Conservation (phyloP, 53 echinoderm and acorn worm species). For the Crossaster papposus region DNA sequence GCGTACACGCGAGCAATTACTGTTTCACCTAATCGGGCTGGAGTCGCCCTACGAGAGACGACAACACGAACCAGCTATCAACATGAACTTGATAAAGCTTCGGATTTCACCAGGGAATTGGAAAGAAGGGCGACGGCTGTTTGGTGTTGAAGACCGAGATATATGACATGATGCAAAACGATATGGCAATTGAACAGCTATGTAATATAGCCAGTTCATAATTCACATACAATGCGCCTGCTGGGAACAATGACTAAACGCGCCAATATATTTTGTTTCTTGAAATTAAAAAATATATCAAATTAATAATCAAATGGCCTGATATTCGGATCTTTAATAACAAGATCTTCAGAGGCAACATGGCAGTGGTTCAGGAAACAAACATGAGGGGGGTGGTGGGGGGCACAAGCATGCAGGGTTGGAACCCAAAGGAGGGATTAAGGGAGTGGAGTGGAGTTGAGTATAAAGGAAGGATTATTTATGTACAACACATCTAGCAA, state of each 20-base stretch:
- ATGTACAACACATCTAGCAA: too few species aligned
- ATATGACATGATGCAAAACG: not conserved
- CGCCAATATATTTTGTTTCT: not conserved
- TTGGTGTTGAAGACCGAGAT: constrained; percentile 28
- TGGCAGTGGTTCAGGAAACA: too few species aligned
- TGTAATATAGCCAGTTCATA: not conserved
- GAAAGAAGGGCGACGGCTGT: constrained; percentile 15
- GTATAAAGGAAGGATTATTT: too few species aligned
- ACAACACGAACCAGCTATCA: constrained; percentile 59
- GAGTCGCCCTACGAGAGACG: constrained; percentile 9
- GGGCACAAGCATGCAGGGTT: too few species aligned
- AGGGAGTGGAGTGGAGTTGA: too few species aligned
- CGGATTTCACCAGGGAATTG: not conserved
- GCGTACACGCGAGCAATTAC: constrained; percentile 41
- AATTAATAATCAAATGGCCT: too few species aligned
- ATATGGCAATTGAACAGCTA: not conserved
- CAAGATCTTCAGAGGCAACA: too few species aligned
- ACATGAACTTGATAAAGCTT: constrained; percentile 49
- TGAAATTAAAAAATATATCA: not conserved
- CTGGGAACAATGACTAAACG: not conserved
- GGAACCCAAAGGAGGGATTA: too few species aligned
- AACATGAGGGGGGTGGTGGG: too few species aligned
- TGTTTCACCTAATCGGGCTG: constrained; percentile 18
- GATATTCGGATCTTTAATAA: too few species aligned
- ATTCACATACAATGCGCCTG: not conserved